Conservation (phyloP, 2,888 invertebrate species). For the Ligdia adustata region DNA sequence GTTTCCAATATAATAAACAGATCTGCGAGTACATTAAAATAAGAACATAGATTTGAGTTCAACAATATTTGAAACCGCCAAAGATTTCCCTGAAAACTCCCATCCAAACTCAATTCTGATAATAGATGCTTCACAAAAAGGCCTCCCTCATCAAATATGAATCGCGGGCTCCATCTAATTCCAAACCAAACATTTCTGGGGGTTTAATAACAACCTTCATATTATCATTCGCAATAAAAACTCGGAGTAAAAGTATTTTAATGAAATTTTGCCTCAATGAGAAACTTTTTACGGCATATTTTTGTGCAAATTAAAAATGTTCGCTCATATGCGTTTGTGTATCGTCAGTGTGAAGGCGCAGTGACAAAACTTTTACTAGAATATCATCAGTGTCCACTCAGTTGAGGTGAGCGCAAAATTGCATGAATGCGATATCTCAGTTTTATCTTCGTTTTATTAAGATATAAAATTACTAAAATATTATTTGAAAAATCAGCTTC, state of each 20-base stretch:
- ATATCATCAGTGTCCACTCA: too few relatives aligned
- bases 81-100: slow-evolving; percentile 4
- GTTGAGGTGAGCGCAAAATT: too few relatives aligned
- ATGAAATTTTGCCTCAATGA: slow-evolving; percentile 29
- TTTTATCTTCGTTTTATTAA: too few relatives aligned
- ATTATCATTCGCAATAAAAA: slow-evolving; percentile 31
- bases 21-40: too few relatives aligned
- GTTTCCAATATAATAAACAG: too few relatives aligned
- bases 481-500: too few relatives aligned
- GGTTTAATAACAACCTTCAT: slow-evolving; percentile 28
- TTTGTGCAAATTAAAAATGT: slow-evolving; percentile 32
- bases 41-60: too few relatives aligned
- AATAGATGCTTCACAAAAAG: slow-evolving; percentile 21
- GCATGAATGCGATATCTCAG: too few relatives aligned
- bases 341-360: slow-evolving; percentile 2
- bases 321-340: slow-evolving; percentile 25
- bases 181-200: slow-evolving; percentile 27
- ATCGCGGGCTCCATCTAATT: slow-evolving; percentile 24
- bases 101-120: slow-evolving; percentile 18
- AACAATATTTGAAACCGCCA: too few relatives aligned
- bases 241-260: slow-evolving; percentile 24
- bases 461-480: too few relatives aligned
- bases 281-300: slow-evolving; percentile 28
- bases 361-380: neutral
- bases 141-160: slow-evolving; percentile 23